Evolutionary conservation across 2,888 invertebrate species (phyloP).

Genomic region (Meiosimyza platycephala): DNA sequence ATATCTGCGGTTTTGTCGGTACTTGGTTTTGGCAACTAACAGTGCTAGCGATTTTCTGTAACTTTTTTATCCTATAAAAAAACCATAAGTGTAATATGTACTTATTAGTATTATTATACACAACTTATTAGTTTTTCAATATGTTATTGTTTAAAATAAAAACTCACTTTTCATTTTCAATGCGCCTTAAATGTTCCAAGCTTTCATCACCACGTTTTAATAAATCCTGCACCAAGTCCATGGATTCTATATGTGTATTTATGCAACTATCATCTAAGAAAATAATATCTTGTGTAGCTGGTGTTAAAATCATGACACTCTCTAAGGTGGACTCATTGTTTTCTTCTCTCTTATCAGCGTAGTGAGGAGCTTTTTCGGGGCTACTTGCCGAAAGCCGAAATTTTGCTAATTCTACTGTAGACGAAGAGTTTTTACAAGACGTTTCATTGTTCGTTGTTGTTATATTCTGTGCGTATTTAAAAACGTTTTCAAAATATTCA

Average conservation of each 20-base stretch:
- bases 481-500: constrained; percentile 33
- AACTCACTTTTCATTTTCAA: constrained; percentile 49
- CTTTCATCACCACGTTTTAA: constrained; percentile 43
- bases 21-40: not conserved
- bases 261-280: constrained; percentile 58
- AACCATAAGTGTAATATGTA: too few relatives aligned
- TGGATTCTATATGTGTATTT: constrained; percentile 46
- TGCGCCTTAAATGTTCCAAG: constrained; percentile 49
- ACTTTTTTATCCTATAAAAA: constrained; percentile 38
- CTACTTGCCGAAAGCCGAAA: not conserved
- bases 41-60: constrained; percentile 31
- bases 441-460: not conserved
- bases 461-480: constrained; percentile 3
- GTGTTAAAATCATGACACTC: constrained; percentile 60
- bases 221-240: constrained; percentile 55
- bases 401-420: not conserved
- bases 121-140: not conserved
- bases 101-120: too few relatives aligned
- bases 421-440: not conserved
- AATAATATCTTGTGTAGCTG: constrained; percentile 61
- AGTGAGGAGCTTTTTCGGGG: not conserved
- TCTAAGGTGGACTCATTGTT: constrained; percentile 35
- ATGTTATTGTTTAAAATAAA: not conserved
- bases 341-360: not conserved
- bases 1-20: not conserved